These are phyloP conservation scores for Schizothorax lantsangensis DNA, from an alignment of 2,797 vertebrate species.

Conservation along the genomic window DNA sequence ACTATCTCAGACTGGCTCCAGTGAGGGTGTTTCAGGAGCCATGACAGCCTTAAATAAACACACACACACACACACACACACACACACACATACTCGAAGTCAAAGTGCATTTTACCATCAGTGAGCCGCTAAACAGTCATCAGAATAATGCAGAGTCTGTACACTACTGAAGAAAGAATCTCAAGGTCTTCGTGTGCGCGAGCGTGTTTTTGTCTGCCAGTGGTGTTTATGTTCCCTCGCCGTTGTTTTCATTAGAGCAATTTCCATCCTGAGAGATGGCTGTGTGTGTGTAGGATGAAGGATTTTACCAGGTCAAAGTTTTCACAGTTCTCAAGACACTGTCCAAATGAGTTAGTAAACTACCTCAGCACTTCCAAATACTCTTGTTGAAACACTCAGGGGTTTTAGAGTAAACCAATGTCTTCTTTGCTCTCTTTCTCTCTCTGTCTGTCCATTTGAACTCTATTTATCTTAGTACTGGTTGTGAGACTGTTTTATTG, in stretches of 20 bases:
- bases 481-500: background rate
- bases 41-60: constrained; percentile 25
- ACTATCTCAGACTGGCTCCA: constrained; percentile 5
- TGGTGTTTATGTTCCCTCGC: constrained; percentile 49
- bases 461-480: background rate
- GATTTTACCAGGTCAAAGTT: constrained; percentile 51
- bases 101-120: constrained; percentile 37
- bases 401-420: background rate
- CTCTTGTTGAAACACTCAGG: background rate
- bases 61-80: background rate
- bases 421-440: background rate
- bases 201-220: constrained; percentile 47
- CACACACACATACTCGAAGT: background rate
- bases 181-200: constrained; percentile 23
- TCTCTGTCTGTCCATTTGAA: constrained; percentile 1
- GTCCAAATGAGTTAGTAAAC: constrained; percentile 47
- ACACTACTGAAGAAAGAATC: constrained; percentile 19
- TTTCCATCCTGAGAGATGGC: constrained; percentile 52
- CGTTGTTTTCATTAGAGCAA: constrained; percentile 53
- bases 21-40: background rate
- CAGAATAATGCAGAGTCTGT: constrained; percentile 39
- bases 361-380: constrained; percentile 16
- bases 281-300: constrained; percentile 33
- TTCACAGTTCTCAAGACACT: constrained; percentile 47
- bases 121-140: constrained; percentile 37